Percentiles rank a stretch among this genome's conserved stretches.
Evolutionary conservation across 35 echinoderm and acorn worm genomes (phyloP).

Genomic region (Ptychodera flava): DNA sequence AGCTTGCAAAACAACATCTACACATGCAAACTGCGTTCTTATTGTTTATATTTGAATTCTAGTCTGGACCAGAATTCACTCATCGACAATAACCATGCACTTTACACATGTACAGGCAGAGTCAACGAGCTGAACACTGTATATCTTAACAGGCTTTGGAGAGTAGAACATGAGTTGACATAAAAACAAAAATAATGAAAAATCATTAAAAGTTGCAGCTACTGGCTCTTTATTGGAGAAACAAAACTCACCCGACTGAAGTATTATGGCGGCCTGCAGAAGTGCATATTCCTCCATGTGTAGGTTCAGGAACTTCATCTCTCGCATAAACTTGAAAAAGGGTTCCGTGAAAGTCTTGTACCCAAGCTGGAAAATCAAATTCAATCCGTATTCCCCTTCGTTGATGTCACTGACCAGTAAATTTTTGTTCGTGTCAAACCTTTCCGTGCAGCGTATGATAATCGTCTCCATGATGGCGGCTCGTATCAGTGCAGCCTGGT

Average conservation of each 20-base stretch:
- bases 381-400: constrained; percentile 78
- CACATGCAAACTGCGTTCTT: too few relatives aligned
- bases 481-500: constrained; percentile 91
- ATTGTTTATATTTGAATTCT: too few relatives aligned
- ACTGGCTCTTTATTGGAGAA: too few relatives aligned
- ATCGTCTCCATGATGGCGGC: constrained; percentile 79
- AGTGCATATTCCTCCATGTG: constrained; percentile 84
- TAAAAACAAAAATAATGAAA: too few relatives aligned
- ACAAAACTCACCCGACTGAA: constrained; percentile 71
- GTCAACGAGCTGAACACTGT: too few relatives aligned
- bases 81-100: too few relatives aligned
- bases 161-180: too few relatives aligned
- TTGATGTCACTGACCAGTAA: constrained; percentile 82
- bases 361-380: constrained; percentile 93
- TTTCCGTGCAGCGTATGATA: constrained; percentile 72
- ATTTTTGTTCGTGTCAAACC: constrained; percentile 66
- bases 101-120: too few relatives aligned
- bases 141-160: too few relatives aligned
- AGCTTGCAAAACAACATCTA: too few relatives aligned
- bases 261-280: constrained; percentile 73
- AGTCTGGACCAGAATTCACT: too few relatives aligned
- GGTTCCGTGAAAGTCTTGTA: constrained; percentile 77
- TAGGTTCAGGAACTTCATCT: constrained; percentile 72
- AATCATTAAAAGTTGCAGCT: too few relatives aligned
- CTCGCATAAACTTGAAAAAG: constrained; percentile 93